Evolutionary conservation across 2,888 invertebrate genomes (phyloP).

Genomic region (Lasioglossum calceatum): DNA sequence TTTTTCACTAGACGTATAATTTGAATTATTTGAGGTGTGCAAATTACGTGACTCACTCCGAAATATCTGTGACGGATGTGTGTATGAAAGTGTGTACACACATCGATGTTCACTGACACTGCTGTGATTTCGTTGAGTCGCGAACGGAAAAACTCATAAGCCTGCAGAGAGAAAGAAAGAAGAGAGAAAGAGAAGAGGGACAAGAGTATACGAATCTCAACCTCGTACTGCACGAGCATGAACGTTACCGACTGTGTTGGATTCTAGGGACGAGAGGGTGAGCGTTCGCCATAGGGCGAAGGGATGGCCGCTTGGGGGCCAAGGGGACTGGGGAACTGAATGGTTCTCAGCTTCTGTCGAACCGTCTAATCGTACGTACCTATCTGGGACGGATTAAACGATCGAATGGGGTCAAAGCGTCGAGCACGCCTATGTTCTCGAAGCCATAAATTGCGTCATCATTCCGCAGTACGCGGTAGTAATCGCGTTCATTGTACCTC

Average conservation of each 20-base stretch:
- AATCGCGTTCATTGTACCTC: conserved; percentile 54
- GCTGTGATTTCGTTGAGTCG: conserved; percentile 53
- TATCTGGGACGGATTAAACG: conserved; percentile 72
- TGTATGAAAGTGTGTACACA: background rate
- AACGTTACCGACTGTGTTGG: conserved; percentile 21
- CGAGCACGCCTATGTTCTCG: conserved; percentile 52
- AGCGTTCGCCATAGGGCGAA: conserved; percentile 30
- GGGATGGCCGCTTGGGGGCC: conserved; percentile 31
- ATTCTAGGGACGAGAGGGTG: conserved; percentile 20
- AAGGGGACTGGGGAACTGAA: conserved; percentile 46
- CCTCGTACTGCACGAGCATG: conserved; percentile 22
- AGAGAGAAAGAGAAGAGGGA: background rate
- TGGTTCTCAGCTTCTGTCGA: conserved; percentile 67
- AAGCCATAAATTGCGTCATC: conserved; percentile 66
- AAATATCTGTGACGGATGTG: background rate
- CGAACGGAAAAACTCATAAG: conserved; percentile 66
- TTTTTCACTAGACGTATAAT: background rate
- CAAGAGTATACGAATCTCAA: conserved; percentile 30
- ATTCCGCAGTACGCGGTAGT: conserved; percentile 48
- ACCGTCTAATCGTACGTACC: conserved; percentile 72
- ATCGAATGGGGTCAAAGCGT: conserved; percentile 65
- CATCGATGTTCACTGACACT: conserved; percentile 21
- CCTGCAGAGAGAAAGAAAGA: conserved; percentile 8
- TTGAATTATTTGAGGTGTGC: too few species aligned
- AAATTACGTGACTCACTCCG: background rate